A percentile compares a stretch with the other conserved stretches of the same genome.
Evolutionary conservation across 2,888 invertebrate genomes (phyloP).

Genomic region (Lepidonotus clava): DNA sequence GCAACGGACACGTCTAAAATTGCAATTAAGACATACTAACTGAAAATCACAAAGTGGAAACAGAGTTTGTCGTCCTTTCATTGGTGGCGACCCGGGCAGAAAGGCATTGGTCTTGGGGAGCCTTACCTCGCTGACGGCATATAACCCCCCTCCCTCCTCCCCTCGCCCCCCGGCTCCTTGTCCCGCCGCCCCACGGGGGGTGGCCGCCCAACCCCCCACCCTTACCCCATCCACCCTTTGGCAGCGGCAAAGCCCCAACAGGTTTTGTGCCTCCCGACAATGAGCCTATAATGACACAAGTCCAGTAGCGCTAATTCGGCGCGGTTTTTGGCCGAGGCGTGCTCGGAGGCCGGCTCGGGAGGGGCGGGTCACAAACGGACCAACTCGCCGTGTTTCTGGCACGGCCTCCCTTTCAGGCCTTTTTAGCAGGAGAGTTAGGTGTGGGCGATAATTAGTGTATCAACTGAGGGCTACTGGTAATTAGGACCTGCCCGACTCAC

Average conservation of each 20-base stretch:
- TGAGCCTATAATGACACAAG: slow-evolving; percentile 35
- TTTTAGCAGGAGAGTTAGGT: slow-evolving; percentile 28
- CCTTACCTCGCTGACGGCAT: background rate
- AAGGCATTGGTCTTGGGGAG: background rate
- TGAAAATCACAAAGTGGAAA: too few species aligned
- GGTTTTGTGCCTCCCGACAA: slow-evolving; percentile 48
- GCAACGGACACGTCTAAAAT: too few species aligned
- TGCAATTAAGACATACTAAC: too few species aligned
- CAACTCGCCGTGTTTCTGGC: slow-evolving; percentile 36
- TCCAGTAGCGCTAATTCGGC: slow-evolving; percentile 49
- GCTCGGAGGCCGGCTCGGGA: background rate
- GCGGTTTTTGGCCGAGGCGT: slow-evolving; percentile 45
- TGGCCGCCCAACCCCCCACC: background rate
- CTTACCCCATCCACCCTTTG: background rate
- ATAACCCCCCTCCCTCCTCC: background rate
- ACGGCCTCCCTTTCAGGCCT: slow-evolving; percentile 36
- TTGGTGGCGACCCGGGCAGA: background rate
- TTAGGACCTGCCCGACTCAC: slow-evolving; percentile 20
- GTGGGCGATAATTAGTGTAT: slow-evolving; percentile 50
- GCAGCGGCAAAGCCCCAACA: slow-evolving; percentile 22
- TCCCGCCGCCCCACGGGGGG: slow-evolving; percentile 40
- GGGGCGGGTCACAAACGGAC: slow-evolving; percentile 48
- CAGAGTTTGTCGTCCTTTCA: too few species aligned
- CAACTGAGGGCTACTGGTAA: slow-evolving; percentile 44
- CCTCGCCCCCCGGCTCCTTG: slow-evolving; percentile 29